Evolutionary conservation across 2,113 vertebrate genomes (phyloP), one percentile per base, ranked within the genome.

Genomic region (Hemiprocne comata): DNA sequence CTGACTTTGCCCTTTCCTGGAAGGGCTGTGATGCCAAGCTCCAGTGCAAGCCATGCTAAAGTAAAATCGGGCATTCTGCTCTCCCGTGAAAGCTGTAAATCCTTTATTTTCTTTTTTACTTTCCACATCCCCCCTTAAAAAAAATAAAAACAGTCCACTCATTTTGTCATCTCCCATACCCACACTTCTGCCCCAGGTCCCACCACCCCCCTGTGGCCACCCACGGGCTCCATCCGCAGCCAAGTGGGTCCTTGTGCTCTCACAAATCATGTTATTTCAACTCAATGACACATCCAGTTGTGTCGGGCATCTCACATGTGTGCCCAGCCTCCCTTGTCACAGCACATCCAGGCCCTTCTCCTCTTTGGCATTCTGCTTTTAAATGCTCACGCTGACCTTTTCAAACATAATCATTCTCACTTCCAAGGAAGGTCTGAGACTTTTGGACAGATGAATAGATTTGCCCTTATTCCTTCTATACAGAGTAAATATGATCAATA

Each of bases 131-230:
- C 23, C 50, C 50, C 24, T 25, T 24, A 46, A 69, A 80, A 57
- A 25, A 48, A 8, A 20, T 20, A 48, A 42, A 51, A 53, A 26
- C 38, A n/a, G 21, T 9, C 3, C 28, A 24, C 7, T 54, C 26
- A 17, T 54, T 54, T 29, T 54, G 29, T 29, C 53, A 48, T 9
- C 19, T 48, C 46, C 18, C 21, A 19, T 21, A 9, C 20, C 46
- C 21, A 19, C 46, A 20, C 46, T 57, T 14, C 51, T 17, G 54
- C 29, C 55, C 23, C 16, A 17, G 40, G 50, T 20, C 4, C 51
- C 25, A 25, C 9, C 21, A 1, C 21, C 31, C n/a, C 5, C 1
- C 15, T 1, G 0, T 31, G 57, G 26, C 48, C 7, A 0, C 13
- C 48, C 46, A 15, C 2, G 1, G 40, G 26, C 36, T 74, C 53